Evolutionary conservation across 2,888 invertebrate genomes (phyloP).

Genomic region (Allacma fusca): DNA sequence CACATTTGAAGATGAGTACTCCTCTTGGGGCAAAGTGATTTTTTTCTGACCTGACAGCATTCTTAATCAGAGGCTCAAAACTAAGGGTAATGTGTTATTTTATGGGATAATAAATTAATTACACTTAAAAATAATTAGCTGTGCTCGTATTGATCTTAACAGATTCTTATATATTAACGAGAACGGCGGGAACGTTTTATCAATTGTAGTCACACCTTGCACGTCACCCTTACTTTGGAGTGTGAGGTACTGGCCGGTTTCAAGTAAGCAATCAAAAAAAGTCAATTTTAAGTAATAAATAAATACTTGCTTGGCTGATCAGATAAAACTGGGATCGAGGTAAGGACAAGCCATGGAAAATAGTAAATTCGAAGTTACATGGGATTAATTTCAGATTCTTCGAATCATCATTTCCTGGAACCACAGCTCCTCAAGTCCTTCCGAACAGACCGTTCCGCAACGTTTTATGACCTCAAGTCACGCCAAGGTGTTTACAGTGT

Average conservation of each 20-base stretch:
- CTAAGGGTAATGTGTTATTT: no score
- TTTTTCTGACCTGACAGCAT: no score
- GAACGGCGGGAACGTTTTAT: slow-evolving; percentile 62
- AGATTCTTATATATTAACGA: slow-evolving; percentile 64
- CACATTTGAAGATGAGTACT: no score
- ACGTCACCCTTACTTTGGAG: slow-evolving; percentile 64
- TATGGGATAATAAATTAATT: no score
- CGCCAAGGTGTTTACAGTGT: slow-evolving; percentile 60
- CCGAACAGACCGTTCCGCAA: slow-evolving; percentile 59
- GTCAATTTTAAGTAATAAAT: slow-evolving; percentile 24
- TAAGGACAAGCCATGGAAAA: no score
- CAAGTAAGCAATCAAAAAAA: slow-evolving; percentile 11
- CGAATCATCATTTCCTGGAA: slow-evolving; percentile 13
- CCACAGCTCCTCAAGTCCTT: slow-evolving; percentile 53
- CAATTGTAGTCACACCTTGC: slow-evolving; percentile 65
- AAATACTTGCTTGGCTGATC: slow-evolving; percentile 38
- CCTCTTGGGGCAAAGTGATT: no score
- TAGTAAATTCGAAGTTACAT: no score
- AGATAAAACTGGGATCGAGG: no score
- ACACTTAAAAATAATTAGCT: no score
- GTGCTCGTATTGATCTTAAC: no score
- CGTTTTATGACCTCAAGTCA: slow-evolving; percentile 55
- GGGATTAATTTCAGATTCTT: not conserved
- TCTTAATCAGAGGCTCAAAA: no score
- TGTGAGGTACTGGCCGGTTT: slow-evolving; percentile 54